Conservation (phyloP, 2,888 invertebrate genomes). For the Himalopsyche kuldschensis region DNA sequence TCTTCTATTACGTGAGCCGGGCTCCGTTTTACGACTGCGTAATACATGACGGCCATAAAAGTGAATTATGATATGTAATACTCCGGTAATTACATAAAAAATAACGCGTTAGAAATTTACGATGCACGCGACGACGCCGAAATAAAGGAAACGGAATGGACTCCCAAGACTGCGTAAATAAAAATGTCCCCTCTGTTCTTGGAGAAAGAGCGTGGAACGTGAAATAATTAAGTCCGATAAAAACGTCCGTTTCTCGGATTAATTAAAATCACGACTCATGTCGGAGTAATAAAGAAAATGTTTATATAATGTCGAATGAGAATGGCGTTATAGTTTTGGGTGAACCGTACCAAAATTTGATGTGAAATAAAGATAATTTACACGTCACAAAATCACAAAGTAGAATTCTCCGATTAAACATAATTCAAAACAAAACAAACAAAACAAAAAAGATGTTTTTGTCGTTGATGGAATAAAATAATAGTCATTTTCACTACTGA, state of each 20-base stretch:
- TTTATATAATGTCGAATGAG: too few species aligned
- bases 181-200: background rate
- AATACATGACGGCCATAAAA: constrained; percentile 12
- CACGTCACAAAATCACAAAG: too few species aligned
- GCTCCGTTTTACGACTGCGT: background rate
- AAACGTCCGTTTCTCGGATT: background rate
- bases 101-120: constrained; percentile 7
- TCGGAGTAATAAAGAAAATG: too few species aligned
- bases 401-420: too few species aligned
- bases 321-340: too few species aligned
- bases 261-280: background rate
- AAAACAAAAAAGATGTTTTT: too few species aligned
- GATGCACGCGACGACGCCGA: constrained; percentile 1
- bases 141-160: background rate
- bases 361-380: too few species aligned
- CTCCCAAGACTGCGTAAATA: background rate
- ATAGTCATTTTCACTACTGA: too few species aligned
- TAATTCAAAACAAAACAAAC: too few species aligned
- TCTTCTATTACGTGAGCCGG: background rate
- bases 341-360: too few species aligned
- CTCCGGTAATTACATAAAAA: constrained; percentile 14
- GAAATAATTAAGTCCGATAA: background rate
- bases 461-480: too few species aligned
- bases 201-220: background rate
- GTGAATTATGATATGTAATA: constrained; percentile 15